Conservation (phyloP, 2,797 vertebrate genomes). For the Luscinia megarhynchos region DNA sequence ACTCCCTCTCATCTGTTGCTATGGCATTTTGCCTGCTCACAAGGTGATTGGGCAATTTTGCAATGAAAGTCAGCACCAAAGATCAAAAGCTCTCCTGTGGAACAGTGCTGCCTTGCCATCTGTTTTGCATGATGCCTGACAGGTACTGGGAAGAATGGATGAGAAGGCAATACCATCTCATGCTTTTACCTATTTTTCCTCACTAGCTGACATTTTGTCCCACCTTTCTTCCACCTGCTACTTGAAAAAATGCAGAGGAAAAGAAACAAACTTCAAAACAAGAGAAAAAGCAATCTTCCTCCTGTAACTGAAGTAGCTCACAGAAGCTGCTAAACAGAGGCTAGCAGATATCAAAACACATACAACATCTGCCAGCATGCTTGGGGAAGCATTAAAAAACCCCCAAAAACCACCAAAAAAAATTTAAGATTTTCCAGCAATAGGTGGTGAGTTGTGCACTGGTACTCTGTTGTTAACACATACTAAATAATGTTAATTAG, state of each 20-base stretch:
- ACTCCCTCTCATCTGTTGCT: constrained; percentile 55
- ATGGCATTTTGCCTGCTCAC: constrained; percentile 38
- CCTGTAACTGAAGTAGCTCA: neutral
- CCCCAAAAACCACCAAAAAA: neutral
- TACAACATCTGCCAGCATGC: neutral
- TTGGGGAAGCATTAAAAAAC: neutral
- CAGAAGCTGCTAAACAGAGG: neutral
- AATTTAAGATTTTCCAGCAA: neutral
- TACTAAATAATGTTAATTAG: neutral
- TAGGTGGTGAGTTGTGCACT: neutral
- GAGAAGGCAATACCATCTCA: neutral
- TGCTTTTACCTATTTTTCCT: constrained; percentile 20
- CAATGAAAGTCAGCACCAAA: constrained; percentile 1
- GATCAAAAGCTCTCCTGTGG: constrained; percentile 39
- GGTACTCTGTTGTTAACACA: neutral
- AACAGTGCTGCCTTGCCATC: constrained; percentile 31
- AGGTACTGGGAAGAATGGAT: constrained; percentile 10
- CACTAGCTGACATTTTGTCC: neutral
- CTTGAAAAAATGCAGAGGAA: neutral
- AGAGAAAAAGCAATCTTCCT: neutral
- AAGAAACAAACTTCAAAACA: neutral
- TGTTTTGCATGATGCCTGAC: constrained; percentile 34
- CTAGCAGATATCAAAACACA: neutral
- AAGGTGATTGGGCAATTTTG: constrained; percentile 19
- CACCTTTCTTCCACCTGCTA: neutral